Evolutionary conservation across 2,113 vertebrate species (phyloP), one percentile per base, ranked within the genome.

Genomic region (Pangasianodon hypophthalmus): DNA sequence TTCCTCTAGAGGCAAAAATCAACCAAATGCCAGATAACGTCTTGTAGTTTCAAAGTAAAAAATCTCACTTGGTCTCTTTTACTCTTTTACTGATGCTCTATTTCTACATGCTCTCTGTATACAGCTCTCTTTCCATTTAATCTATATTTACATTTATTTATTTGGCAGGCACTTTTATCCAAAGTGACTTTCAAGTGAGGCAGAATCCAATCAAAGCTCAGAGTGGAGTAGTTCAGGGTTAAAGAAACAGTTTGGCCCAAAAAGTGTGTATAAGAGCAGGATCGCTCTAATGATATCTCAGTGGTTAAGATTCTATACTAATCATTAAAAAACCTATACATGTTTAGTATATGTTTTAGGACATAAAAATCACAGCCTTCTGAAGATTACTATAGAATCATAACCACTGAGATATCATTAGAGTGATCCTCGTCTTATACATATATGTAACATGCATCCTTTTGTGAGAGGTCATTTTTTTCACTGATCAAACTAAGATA

Each of bases 1-100:
- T 90, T 82, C 85, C 93, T 91, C 52, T 44, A 10, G 85, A 88
- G 88, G 54, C 71, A 73, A 24, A 50, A 41, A 44, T 84, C 56
- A 84, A 24, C 6, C 54, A 52, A 77, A 41, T 90, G 46, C 50
- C 79, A 90, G 41, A 77, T 58, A 54, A 32, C 60, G 32, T 58
- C 62, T n/a, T 37, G 0, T 52, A 58, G n/a, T 64, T 9, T 46
- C 14, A 79, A 90, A 80, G 81, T 83, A 4, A 26, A 41, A 58
- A 41, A 4, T 62, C 32, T 84, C 10, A 62, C 6, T 82, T 29
- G 24, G 16, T 26, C 6, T 44, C 11, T 32, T 50, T 88, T 32
- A 19, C 79, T 89, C 67, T 37, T 37, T 37, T 37, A 37, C 37
- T 37, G 13, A 69, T 58, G 11, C 19, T 71, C 9, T 50, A 16